phyloP scores from a whole-genome alignment of 2,888 invertebrate species.

The Meiosimyza decipiens region DNA sequence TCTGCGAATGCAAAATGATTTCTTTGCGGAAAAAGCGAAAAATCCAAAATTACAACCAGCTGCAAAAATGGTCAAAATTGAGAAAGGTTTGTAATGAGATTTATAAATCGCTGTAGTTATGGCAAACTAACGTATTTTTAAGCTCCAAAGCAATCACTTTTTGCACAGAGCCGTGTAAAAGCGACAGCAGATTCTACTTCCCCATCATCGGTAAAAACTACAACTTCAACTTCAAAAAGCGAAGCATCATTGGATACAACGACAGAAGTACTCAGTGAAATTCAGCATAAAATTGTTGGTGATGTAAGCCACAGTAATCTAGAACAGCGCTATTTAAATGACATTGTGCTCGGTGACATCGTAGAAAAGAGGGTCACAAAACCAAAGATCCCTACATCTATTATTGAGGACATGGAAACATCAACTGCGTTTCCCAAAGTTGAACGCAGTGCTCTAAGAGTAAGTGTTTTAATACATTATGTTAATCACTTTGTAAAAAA shows the following conservation, averaged over 20 bases:
- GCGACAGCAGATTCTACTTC: background rate
- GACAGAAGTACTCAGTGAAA: slow-evolving; percentile 52
- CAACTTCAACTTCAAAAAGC: no score
- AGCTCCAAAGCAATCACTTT: slow-evolving; percentile 60
- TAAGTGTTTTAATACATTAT: slow-evolving; percentile 14
- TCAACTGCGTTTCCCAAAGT: slow-evolving; percentile 42
- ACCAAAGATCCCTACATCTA: slow-evolving; percentile 33
- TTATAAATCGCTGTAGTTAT: background rate
- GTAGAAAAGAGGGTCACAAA: slow-evolving; percentile 65
- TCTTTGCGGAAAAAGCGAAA: slow-evolving; percentile 70
- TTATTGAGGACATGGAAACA: background rate
- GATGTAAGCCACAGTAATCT: slow-evolving; percentile 17
- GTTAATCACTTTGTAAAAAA: background rate
- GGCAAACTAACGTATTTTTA: slow-evolving; percentile 8
- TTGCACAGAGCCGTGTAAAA: slow-evolving; percentile 54
- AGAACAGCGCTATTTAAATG: background rate
- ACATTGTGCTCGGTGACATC: slow-evolving; percentile 69
- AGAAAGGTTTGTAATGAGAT: slow-evolving; percentile 51
- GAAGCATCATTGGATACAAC: background rate
- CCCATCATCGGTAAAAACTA: background rate
- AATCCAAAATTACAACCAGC: slow-evolving; percentile 72
- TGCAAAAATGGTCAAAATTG: slow-evolving; percentile 69
- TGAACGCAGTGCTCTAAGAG: slow-evolving; percentile 37
- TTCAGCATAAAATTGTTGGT: slow-evolving; percentile 49
- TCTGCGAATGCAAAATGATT: slow-evolving; percentile 79